Evolutionary conservation across 2,113 vertebrate genomes (phyloP), one percentile per base, ranked within the genome.

Genomic region (Gallinago jamesoni): DNA sequence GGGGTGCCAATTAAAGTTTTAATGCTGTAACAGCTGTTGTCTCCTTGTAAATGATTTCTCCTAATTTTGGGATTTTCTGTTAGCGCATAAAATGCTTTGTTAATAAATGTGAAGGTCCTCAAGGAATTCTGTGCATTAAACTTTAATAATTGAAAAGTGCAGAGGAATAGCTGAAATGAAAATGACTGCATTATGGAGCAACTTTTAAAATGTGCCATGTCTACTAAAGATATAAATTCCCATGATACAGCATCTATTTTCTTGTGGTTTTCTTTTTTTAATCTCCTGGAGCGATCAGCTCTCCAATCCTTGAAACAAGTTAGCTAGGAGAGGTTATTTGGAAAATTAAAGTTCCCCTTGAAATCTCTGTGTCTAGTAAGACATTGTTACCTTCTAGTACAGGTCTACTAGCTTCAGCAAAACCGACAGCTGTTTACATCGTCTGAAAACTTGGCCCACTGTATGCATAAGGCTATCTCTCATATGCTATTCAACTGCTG

Each of bases 11-110:
- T 96, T 95, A 83, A 89, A 94, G 70, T 94, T 97, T 92, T 94
- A 96, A 94, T 94, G 90, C 74, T 85, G 50, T 70, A 94, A 67
- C 94, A 96, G 84, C 94, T 95, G 94, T 95, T 96, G 92, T 93
- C 78, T 94, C 68, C 74, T 89, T 96, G 78, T 91, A 94, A 96
- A 96, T 74, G 57, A 95, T 96, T 96, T 96, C 81, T 89, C 77
- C 66, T 91, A 80, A 93, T 95, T 97, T 95, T 27, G 89, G 91
- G 89, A 87, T 95, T 95, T 96, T 94, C 67, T 95, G 77, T 91
- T 92, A 95, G 91, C 67, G 89, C 84, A 91, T 85, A 89, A 94
- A 96, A 91, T 67, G 59, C 74, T 96, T 94, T 95, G 77, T 95
- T 95, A 96, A 96, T 92, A 93, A 94, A 95, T 79, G 86, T 78